Evolutionary conservation across 2,888 invertebrate species (phyloP).

Genomic region (Thera britannica): DNA sequence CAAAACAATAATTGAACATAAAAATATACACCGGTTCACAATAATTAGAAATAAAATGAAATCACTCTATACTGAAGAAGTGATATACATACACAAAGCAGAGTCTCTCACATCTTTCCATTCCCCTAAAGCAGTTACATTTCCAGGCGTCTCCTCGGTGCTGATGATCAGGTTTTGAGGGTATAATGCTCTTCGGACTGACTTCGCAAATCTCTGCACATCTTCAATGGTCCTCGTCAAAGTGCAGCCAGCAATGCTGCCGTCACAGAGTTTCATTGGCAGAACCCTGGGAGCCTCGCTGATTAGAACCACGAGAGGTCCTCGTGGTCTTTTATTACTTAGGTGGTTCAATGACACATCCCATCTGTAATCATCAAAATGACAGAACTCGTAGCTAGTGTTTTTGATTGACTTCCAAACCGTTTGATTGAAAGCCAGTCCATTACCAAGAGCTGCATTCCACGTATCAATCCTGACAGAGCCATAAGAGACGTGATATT

Average conservation of each 20-base stretch:
- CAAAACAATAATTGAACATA: slow-evolving; percentile 1
- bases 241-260: slow-evolving; percentile 34
- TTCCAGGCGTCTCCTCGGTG: not conserved
- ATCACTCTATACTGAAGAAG: slow-evolving; percentile 10
- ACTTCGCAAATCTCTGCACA: slow-evolving; percentile 38
- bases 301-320: slow-evolving; percentile 44
- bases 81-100: slow-evolving; percentile 45
- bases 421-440: slow-evolving; percentile 54
- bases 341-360: slow-evolving; percentile 51
- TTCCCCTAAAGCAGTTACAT: slow-evolving; percentile 37
- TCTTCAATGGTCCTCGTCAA: slow-evolving; percentile 38
- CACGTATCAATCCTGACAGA: slow-evolving; percentile 46
- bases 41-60: slow-evolving; percentile 3
- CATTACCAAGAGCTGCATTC: slow-evolving; percentile 45
- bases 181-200: slow-evolving; percentile 40
- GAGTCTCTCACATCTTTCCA: slow-evolving; percentile 57
- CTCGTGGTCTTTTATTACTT: slow-evolving; percentile 39
- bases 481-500: slow-evolving; percentile 36
- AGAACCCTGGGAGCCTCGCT: slow-evolving; percentile 54
- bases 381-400: slow-evolving; percentile 50
- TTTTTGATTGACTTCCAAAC: slow-evolving; percentile 54
- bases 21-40: not conserved
- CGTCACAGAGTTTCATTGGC: slow-evolving; percentile 44
- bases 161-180: slow-evolving; percentile 40
- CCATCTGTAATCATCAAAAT: slow-evolving; percentile 57